Evolutionary conservation across 2,113 vertebrate species (phyloP), one percentile per base, ranked within the genome.

Genomic region (Oncorhynchus kisutch): DNA sequence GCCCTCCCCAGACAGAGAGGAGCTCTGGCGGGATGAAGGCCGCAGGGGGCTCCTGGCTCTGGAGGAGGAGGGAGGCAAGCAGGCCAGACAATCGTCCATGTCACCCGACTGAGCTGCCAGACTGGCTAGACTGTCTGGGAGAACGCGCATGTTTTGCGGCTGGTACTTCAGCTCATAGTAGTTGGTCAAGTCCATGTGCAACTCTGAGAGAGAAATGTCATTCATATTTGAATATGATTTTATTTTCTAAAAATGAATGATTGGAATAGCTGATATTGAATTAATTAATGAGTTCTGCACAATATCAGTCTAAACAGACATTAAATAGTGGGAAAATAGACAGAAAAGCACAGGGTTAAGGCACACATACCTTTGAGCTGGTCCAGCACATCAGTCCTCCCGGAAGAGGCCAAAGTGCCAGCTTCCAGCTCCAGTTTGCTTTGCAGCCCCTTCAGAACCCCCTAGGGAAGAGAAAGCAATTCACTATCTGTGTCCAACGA

Each of bases 351-450:
- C 39, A 45, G 8, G 39, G 39, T 18, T 5, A 54, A 12, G 9
- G 8, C 11, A 25, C 72, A 45, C 39, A 18, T 72, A 98, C 97
- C 97, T 95, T 95, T 96, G 74, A 98, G 93, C 65, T 97, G 96
- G 68, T 96, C 95, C 83, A 96, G 85, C n/a, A 97, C 94, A 80
- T 98, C 96, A 0, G 93, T 93, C 86, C 95, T 91, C 45, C 96
- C 96, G 0, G 95, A 96, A 2, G 96, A 96, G 4, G 95, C 95
- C 87, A 98, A 91, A 1, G 93, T 93, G 0, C 94, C 89, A 0
- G 96, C 97, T 82, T 99, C 97, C 89, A 97, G 96, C 86, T 98
- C 97, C 89, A 99, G 92, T 80, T 97, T 98, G 20, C 91, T 94
- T 87, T 99, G 96, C 24, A 99, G 93, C 67, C 96, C 96, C 91